Base-by-base conservation (phyloP, 2,113 vertebrate species). In the Phrynosoma platyrhinos region DNA sequence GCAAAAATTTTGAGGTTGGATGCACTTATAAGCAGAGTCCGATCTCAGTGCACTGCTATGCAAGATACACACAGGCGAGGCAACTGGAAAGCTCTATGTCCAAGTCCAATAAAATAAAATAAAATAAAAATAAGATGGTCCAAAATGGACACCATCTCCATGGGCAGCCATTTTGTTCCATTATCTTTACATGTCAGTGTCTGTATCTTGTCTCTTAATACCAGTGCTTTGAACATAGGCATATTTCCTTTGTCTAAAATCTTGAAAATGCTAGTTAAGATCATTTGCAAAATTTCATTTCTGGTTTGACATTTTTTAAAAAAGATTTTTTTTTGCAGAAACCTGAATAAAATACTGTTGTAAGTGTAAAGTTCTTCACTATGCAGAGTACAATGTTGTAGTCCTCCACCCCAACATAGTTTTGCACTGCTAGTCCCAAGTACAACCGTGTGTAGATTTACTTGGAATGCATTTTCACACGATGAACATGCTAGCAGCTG, bases 301-400 rank as follows among this genome's bases (percentile, higher is more conserved):
- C 85, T 94, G 95, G 96, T 96, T 94, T 90, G 75, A 95, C 94
- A 93, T 96, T 96, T 96, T 97, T 97, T 97, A 98, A 98, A 97
- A 94, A 96, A 90, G 88, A 94, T 95, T 85, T 86, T 75, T 94
- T 95, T 97, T 97, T 97, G 93, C 96, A 97, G 97, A 97, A 97
- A 97, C 97, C 97, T 97, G 97, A 98, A 98, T 97, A 94, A 97
- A 98, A 97, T 97, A 96, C 97, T 97, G 97, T 97, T 94, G 90
- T 92, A 78, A 88, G 72, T 95, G 96, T 95, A 94, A 96, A 91
- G 3, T 91, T 94, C 83, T 79, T 92, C 92, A 96, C 96, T 91
- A 89, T 85, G 95, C 96, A 95, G 96, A 95, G 96, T 76, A 95
- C 91, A 90, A 91, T 92, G 89, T 89, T 91, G 91, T 94, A 93